Evolutionary conservation across 2,888 invertebrate species (phyloP).

Genomic region (Magallana nippona): DNA sequence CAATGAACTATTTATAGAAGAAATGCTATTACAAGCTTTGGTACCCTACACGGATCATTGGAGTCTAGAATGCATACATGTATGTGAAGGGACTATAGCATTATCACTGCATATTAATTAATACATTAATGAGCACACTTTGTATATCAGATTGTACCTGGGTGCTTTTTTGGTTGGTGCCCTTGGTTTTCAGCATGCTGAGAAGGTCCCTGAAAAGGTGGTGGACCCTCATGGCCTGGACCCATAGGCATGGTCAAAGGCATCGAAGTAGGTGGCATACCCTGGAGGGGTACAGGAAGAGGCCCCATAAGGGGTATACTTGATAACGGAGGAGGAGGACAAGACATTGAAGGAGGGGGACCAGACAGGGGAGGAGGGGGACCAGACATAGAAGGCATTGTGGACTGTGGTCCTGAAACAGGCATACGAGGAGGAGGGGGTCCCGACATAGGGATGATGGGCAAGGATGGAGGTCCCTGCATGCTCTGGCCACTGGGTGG

Average conservation of each 20-base stretch:
- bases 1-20: not conserved
- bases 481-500: constrained; percentile 14
- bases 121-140: too few relatives aligned
- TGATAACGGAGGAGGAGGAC: constrained; percentile 19
- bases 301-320: not conserved
- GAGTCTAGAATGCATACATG: too few relatives aligned
- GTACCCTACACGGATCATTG: too few relatives aligned
- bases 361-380: constrained; percentile 34
- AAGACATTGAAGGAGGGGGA: constrained; percentile 1
- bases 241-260: constrained; percentile 3
- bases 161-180: constrained; percentile 23
- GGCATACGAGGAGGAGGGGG: too few relatives aligned
- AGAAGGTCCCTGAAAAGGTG: constrained; percentile 8
- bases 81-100: too few relatives aligned
- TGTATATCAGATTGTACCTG: too few relatives aligned
- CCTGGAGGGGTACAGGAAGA: not conserved
- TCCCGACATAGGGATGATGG: not conserved
- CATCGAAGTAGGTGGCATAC: constrained; percentile 18
- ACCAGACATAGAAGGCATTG: too few relatives aligned
- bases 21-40: too few relatives aligned
- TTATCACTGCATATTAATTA: too few relatives aligned
- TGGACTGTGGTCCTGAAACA: too few relatives aligned
- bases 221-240: constrained; percentile 38
- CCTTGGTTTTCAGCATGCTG: constrained; percentile 19
- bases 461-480: not conserved